Conservation (phyloP, 64 coral and sea anemone species). For the Dendrophyllia cribrosa region DNA sequence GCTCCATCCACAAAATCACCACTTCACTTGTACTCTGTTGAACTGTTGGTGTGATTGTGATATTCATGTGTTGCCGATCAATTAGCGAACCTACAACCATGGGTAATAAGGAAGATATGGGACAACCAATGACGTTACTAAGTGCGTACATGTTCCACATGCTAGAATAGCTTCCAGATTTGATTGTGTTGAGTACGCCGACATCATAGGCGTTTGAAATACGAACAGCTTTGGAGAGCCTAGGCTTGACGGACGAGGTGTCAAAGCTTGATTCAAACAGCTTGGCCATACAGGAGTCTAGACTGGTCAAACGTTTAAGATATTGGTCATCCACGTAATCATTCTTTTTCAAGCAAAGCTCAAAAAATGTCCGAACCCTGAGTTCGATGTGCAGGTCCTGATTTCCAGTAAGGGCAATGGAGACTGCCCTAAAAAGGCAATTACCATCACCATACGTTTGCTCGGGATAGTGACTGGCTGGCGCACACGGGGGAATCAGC, state of each 20-base stretch:
- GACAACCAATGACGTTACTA: slow-evolving; percentile 38
- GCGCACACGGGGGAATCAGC: slow-evolving; percentile 17
- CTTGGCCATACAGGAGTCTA: neutral
- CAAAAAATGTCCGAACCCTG: slow-evolving; percentile 43
- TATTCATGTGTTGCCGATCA: slow-evolving; percentile 39
- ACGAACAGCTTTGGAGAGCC: slow-evolving; percentile 8
- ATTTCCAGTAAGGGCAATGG: slow-evolving; percentile 13
- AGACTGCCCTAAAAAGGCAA: neutral
- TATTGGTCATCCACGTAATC: slow-evolving; percentile 12
- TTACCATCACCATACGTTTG: no score
- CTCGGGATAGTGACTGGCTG: slow-evolving; percentile 41
- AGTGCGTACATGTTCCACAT: slow-evolving; percentile 68
- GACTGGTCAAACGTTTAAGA: slow-evolving; percentile 18
- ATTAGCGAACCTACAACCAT: slow-evolving; percentile 25
- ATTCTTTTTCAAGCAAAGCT: slow-evolving; percentile 33
- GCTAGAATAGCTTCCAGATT: slow-evolving; percentile 39
- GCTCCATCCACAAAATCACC: slow-evolving; percentile 27
- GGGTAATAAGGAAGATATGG: slow-evolving; percentile 13
- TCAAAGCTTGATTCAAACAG: slow-evolving; percentile 55
- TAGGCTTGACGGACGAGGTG: neutral
- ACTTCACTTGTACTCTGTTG: neutral
- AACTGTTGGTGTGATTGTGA: slow-evolving; percentile 13
- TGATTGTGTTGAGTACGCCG: slow-evolving; percentile 49
- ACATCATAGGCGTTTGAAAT: slow-evolving; percentile 18
- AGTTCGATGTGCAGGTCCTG: slow-evolving; percentile 49